Evolutionary conservation across 2,888 invertebrate genomes (phyloP), one percentile per base, ranked within the genome.

Genomic region (Heliconius ethilla): DNA sequence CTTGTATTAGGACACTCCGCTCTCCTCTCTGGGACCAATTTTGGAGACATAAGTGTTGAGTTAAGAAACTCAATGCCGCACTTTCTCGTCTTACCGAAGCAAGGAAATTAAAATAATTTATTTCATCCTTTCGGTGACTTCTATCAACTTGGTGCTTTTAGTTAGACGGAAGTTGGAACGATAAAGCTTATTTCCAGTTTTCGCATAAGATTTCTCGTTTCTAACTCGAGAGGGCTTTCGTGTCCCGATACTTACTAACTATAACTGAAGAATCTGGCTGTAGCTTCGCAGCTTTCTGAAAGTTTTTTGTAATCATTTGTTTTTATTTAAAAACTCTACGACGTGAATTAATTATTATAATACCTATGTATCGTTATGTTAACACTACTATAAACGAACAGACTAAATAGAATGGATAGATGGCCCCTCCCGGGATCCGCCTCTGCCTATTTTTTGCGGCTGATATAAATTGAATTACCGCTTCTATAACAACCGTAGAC

Each of bases 391-490:
- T 40, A 45, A 40, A 45, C 25, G 40, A 25, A 69, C 25, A 40
- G 67, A 40, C 67, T 15, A 13, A 69, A 40, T 15, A 15, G 40
- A 25, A 25, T 40, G 15, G 15, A 59, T 33, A 59, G 33, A 33
- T n/a, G 4, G 33, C 22, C 10, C 40, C 78, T 70, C 78, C 22
- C 11, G 78, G 63, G 78, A 70, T 22, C 62, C 45, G 78, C 45
- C 70, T 33, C 75, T 37, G 70, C 40, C 78, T 77, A 77, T 72
- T 51, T 72, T 76, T 55, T 66, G 10, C 77, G 73, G 67, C 73
- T 73, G 73, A 67, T 67, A 62, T 29, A 73, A 77, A 77, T 76
- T 77, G 66, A 77, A 77, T 77, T 77, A 74, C 67, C 40, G 40
- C 9, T 40, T 67, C 65, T 11, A 55, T 55, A 11, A 62, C 37